Conservation (phyloP, 2,797 vertebrate species). For the Scarus forsteni region DNA sequence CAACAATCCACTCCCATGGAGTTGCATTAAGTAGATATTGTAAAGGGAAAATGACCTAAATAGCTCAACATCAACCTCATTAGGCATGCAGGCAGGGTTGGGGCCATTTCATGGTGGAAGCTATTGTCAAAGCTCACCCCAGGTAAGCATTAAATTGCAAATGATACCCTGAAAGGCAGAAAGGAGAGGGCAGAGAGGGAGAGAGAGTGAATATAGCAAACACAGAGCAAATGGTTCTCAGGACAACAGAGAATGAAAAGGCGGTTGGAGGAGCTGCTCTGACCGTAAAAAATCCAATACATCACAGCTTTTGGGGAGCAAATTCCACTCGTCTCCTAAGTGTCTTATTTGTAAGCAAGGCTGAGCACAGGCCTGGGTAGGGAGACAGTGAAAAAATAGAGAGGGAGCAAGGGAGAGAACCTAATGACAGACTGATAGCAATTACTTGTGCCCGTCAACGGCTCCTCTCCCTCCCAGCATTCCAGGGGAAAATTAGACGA, state of each 20-base stretch:
- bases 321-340: slow-evolving; percentile 89
- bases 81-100: slow-evolving; percentile 91
- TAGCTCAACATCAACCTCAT: slow-evolving; percentile 98
- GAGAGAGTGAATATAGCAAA: slow-evolving; percentile 79
- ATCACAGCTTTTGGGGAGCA: slow-evolving; percentile 89
- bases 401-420: slow-evolving; percentile 70
- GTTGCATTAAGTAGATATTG: slow-evolving; percentile 99
- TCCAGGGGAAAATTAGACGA: slow-evolving; percentile 84
- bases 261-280: slow-evolving; percentile 88
- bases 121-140: slow-evolving; percentile 95
- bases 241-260: slow-evolving; percentile 92
- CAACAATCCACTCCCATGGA: slow-evolving; percentile 97
- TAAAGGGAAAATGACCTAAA: slow-evolving; percentile 97
- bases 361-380: slow-evolving; percentile 78
- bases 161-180: slow-evolving; percentile 94
- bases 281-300: slow-evolving; percentile 95
- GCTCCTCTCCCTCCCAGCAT: slow-evolving; percentile 78
- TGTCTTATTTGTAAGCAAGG: slow-evolving; percentile 89
- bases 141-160: slow-evolving; percentile 99
- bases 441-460: slow-evolving; percentile 85
- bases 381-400: slow-evolving; percentile 63
- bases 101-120: slow-evolving; percentile 91
- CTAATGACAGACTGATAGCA: slow-evolving; percentile 89
- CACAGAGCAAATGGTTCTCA: slow-evolving; percentile 90
- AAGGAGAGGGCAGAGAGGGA: slow-evolving; percentile 79